Conservation (phyloP, 1,140 invertebrate species). For the Oryzaephilus surinamensis region DNA sequence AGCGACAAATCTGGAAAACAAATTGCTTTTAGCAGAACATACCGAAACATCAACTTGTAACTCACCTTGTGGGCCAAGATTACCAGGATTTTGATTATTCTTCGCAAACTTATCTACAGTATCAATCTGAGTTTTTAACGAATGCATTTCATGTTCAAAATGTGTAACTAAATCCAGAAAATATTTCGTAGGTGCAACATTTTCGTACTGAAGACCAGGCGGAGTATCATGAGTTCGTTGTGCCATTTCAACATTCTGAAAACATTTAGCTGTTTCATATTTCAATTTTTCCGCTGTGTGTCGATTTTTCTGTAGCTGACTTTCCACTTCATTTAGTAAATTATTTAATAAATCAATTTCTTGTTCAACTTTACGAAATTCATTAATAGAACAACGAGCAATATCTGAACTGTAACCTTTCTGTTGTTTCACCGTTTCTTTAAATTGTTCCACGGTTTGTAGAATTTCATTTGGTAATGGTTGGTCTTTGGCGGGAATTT, state of each 20-base stretch:
- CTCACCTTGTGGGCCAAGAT: conserved; percentile 56
- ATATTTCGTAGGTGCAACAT: conserved; percentile 60
- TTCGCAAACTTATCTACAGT: conserved; percentile 61
- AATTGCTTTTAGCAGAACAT: not conserved
- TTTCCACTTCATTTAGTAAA: conserved; percentile 41
- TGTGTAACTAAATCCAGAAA: conserved; percentile 59
- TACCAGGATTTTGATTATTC: conserved; percentile 48
- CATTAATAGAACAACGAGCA: conserved; percentile 43
- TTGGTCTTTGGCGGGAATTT: conserved; percentile 57
- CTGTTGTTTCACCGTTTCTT: conserved; percentile 73
- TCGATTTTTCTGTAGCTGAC: conserved; percentile 50
- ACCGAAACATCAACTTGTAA: conserved; percentile 9
- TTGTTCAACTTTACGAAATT: conserved; percentile 29
- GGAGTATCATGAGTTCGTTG: conserved; percentile 70
- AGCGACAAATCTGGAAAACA: conserved; percentile 52
- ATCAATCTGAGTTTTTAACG: conserved; percentile 60
- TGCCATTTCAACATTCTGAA: conserved; percentile 67
- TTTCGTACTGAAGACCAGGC: conserved; percentile 65
- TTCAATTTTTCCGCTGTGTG: conserved; percentile 59
- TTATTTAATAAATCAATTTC: conserved; percentile 32
- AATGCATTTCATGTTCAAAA: conserved; percentile 61
- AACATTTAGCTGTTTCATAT: conserved; percentile 58
- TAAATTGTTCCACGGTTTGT: conserved; percentile 45
- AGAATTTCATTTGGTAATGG: conserved; percentile 56
- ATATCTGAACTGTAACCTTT: conserved; percentile 74